phyloP scores from a whole-genome alignment of 2,888 invertebrate genomes.

The Lycocerus yunnanus region DNA sequence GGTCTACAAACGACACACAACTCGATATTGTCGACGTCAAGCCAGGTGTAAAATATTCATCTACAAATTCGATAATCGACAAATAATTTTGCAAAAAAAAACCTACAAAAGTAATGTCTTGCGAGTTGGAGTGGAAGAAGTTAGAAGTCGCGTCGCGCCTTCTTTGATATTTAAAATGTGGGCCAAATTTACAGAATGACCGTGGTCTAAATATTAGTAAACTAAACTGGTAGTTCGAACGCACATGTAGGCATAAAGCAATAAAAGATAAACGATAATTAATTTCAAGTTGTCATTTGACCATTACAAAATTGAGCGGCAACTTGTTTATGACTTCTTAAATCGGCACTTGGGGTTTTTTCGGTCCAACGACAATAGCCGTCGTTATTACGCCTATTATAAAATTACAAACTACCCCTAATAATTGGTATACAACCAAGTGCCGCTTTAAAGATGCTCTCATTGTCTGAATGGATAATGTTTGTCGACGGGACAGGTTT shows the following conservation, averaged over 20 bases:
- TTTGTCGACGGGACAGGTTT: background rate
- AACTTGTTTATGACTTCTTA: background rate
- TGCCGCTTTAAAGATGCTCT: background rate
- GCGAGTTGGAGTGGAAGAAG: background rate
- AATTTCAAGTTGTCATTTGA: background rate
- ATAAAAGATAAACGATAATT: background rate
- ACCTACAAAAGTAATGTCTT: background rate
- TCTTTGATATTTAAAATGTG: conserved; percentile 21
- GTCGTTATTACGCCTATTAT: background rate
- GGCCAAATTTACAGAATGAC: conserved; percentile 23
- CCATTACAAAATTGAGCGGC: background rate
- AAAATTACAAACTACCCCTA: background rate
- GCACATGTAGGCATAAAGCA: conserved; percentile 6
- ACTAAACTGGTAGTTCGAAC: conserved; percentile 5
- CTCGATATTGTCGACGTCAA: background rate
- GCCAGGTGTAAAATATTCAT: background rate
- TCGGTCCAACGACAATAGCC: background rate
- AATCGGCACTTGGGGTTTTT: background rate
- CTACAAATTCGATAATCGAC: background rate
- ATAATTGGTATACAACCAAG: background rate
- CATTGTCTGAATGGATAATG: background rate
- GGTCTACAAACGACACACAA: background rate
- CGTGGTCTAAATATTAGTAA: conserved; percentile 30
- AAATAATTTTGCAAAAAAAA: background rate
- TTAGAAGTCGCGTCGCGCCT: background rate